Percentiles rank a stretch among this genome's conserved stretches.
Evolutionary conservation across 1,140 invertebrate species (phyloP).

Genomic region (Drosophila gunungcola): DNA sequence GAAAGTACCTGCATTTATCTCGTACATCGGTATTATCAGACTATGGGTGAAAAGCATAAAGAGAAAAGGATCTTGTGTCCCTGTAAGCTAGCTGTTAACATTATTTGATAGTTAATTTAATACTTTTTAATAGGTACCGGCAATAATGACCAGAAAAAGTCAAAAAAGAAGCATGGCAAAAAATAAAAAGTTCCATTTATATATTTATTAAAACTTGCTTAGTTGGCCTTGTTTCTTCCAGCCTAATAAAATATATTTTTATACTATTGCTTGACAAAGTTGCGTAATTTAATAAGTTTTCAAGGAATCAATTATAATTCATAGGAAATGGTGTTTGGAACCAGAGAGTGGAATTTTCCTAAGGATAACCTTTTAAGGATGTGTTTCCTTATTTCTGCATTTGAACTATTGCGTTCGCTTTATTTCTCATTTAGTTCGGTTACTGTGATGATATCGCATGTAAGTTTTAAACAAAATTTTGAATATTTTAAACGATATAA

Average conservation of each 20-base stretch:
- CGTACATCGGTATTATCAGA: constrained; percentile 47
- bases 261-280: neutral
- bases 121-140: neutral
- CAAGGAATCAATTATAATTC: neutral
- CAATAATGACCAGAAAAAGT: constrained; percentile 9
- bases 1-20: constrained; percentile 51
- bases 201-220: neutral
- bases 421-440: constrained; percentile 24
- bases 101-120: neutral
- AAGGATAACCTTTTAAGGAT: constrained; percentile 13
- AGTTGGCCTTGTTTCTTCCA: constrained; percentile 17
- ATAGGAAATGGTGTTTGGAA: neutral
- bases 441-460: neutral
- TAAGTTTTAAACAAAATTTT: neutral
- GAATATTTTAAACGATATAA: too few relatives aligned
- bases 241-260: constrained; percentile 11
- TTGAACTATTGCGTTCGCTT: constrained; percentile 49
- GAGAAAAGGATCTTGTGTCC: constrained; percentile 10
- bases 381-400: constrained; percentile 32
- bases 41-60: constrained; percentile 20
- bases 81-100: neutral
- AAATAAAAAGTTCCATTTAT: constrained; percentile 4
- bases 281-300: neutral
- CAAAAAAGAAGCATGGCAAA: constrained; percentile 28
- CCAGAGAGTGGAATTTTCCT: neutral